Conservation (phyloP, 1,140 invertebrate species). For the Pogonus chalceus region DNA sequence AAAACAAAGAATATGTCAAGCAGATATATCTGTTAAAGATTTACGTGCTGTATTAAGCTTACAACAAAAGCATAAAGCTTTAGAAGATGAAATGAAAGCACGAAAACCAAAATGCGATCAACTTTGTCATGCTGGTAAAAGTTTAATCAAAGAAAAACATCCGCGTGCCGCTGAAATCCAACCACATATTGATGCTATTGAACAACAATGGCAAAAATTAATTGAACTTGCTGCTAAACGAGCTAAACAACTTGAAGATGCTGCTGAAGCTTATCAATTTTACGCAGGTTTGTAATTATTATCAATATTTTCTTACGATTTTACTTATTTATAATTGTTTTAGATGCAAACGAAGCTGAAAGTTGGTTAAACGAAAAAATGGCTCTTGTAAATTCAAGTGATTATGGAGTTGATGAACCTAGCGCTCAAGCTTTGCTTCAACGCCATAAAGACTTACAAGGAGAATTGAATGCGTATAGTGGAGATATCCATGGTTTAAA, state of each 20-base stretch:
- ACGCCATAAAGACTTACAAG: slow-evolving; percentile 77
- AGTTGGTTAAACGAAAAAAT: slow-evolving; percentile 94
- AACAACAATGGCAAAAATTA: slow-evolving; percentile 77
- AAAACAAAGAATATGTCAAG: slow-evolving; percentile 82
- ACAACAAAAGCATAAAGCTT: slow-evolving; percentile 88
- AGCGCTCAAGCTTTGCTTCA: slow-evolving; percentile 77
- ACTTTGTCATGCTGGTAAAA: slow-evolving; percentile 61
- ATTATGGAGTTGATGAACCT: slow-evolving; percentile 83
- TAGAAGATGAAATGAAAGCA: slow-evolving; percentile 87
- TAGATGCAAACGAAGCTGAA: slow-evolving; percentile 96
- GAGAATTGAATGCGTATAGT: slow-evolving; percentile 84
- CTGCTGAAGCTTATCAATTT: slow-evolving; percentile 89
- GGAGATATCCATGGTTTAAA: slow-evolving; percentile 82
- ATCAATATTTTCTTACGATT: too few relatives aligned
- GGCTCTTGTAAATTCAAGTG: slow-evolving; percentile 73
- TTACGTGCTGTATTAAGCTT: slow-evolving; percentile 78
- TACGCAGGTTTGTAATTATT: too few relatives aligned
- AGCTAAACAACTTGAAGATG: slow-evolving; percentile 82
- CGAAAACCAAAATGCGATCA: slow-evolving; percentile 69
- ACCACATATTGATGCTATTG: slow-evolving; percentile 66
- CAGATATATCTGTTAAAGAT: slow-evolving; percentile 88
- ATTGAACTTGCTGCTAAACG: slow-evolving; percentile 73
- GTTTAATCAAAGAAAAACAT: slow-evolving; percentile 66
- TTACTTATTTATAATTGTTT: too few relatives aligned
- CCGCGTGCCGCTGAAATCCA: slow-evolving; percentile 67